phyloP scores from a whole-genome alignment of 2,797 vertebrate species.

The Coluber constrictor region DNA sequence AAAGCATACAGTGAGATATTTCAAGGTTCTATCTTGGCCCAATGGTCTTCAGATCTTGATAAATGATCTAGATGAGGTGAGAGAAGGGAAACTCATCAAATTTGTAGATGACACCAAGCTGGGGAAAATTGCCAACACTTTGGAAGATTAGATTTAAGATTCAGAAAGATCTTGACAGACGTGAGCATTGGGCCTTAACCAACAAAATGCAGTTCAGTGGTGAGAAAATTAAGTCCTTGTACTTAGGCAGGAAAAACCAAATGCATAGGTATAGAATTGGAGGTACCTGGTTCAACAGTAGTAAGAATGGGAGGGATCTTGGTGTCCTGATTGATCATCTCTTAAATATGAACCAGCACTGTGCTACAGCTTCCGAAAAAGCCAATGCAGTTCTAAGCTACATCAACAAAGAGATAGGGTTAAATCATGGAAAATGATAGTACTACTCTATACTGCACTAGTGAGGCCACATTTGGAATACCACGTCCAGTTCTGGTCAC shows the following conservation, averaged over 20 bases:
- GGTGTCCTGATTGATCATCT: neutral
- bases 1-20: neutral
- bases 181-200: neutral
- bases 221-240: neutral
- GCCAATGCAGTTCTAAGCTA: neutral
- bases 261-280: neutral
- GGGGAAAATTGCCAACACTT: neutral
- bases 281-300: neutral
- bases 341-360: neutral
- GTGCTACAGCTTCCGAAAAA: neutral
- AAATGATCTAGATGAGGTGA: neutral
- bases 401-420: neutral
- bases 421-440: neutral
- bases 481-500: neutral
- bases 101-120: neutral
- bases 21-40: too few relatives aligned
- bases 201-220: neutral
- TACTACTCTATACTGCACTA: neutral
- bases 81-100: neutral
- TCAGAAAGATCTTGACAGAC: neutral
- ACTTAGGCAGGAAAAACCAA: neutral
- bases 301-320: neutral
- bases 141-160: neutral
- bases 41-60: neutral
- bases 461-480: neutral